These are phyloP conservation scores for Clivina fossor DNA, from an alignment of 2,888 invertebrate genomes.

Conservation along the genomic window DNA sequence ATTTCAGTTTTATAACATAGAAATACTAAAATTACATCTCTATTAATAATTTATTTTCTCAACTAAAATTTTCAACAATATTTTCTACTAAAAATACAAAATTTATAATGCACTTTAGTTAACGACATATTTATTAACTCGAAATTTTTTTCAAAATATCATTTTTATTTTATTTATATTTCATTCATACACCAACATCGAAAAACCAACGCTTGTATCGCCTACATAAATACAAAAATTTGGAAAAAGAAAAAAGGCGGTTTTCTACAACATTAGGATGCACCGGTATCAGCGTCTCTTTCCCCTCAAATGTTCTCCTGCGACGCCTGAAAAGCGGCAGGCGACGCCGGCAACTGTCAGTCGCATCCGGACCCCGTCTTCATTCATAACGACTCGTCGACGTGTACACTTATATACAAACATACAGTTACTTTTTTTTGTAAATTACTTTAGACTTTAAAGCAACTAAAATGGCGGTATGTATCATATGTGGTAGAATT, in stretches of 20 bases:
- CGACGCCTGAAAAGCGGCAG: conserved; percentile 7
- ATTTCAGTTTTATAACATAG: too few species aligned
- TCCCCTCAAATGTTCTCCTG: neutral
- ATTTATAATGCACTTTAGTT: too few species aligned
- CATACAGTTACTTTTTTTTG: neutral
- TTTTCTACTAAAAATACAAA: too few species aligned
- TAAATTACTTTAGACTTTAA: neutral
- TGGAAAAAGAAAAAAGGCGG: neutral
- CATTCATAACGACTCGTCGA: neutral
- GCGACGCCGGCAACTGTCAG: conserved; percentile 1
- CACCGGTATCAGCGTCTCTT: neutral
- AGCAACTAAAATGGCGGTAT: neutral
- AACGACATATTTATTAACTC: too few species aligned
- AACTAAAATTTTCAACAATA: too few species aligned
- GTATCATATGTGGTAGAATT: neutral
- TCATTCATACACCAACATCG: neutral
- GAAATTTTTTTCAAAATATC: too few species aligned
- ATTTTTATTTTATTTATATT: too few species aligned
- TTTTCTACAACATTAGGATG: neutral
- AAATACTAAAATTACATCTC: too few species aligned
- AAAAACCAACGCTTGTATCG: too few species aligned
- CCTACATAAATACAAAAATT: neutral
- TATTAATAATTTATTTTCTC: too few species aligned
- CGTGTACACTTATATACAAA: neutral
- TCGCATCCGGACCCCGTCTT: conserved; percentile 2